Evolutionary conservation across 1,140 invertebrate species (phyloP).

Genomic region (Mamestra configurata): DNA sequence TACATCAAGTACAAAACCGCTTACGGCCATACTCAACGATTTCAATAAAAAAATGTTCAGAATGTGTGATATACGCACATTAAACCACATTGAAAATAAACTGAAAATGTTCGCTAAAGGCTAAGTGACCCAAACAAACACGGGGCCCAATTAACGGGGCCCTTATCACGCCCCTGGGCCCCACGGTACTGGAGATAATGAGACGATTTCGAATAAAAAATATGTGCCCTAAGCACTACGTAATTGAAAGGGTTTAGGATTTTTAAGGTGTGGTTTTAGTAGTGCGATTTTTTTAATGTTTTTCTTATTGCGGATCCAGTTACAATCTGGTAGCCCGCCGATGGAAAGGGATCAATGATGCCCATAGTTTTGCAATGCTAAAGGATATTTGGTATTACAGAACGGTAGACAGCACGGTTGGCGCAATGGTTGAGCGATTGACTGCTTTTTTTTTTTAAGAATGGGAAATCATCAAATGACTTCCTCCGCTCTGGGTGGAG

Average conservation of each 20-base stretch:
- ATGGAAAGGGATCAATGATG: no score
- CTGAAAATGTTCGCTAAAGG: slow-evolving; percentile 8
- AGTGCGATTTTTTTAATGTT: neutral
- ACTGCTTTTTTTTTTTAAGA: no score
- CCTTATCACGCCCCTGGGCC: slow-evolving; percentile 16
- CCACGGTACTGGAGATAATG: slow-evolving; percentile 14
- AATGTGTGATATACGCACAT: neutral
- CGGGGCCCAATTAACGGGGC: slow-evolving; percentile 19
- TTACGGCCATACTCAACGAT: neutral
- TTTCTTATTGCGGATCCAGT: no score
- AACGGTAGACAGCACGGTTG: no score
- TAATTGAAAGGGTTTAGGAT: slow-evolving; percentile 18
- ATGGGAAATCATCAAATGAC: no score
- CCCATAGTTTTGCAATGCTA: no score
- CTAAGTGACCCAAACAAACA: slow-evolving; percentile 18
- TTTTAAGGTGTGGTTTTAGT: slow-evolving; percentile 9
- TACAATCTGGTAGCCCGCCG: no score
- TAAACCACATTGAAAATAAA: neutral
- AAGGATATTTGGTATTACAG: no score
- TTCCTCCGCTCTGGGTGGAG: no score
- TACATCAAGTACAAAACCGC: neutral
- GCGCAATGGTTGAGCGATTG: no score
- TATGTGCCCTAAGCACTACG: neutral
- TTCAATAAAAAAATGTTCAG: neutral
- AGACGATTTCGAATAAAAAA: slow-evolving; percentile 27